Base-by-base conservation (phyloP, 1,140 invertebrate species). In the Drosophila pallidifrons region DNA sequence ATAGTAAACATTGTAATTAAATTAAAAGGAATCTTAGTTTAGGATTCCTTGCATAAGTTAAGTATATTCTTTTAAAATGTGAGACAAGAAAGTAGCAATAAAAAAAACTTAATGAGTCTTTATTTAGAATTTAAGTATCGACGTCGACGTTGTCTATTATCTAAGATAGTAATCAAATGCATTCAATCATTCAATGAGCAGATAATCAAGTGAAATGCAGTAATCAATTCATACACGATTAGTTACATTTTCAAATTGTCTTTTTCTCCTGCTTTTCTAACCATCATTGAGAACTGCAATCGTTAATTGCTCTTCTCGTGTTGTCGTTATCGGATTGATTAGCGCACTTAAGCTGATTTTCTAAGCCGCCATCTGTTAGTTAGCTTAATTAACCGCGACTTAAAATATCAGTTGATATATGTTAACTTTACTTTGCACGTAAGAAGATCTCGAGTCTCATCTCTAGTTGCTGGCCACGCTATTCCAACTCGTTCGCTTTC, bases 371-470 rank as follows among this genome's bases (percentile, higher is more conserved):
- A 64, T 20, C 20, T 10, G 66, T 51, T 41, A 60, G 38, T 43
- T 30, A 35, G 47, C 16, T 45, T 54, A 59, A 49, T 54, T 73
- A 59, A 30, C 11, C 63, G 51, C 46, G 63, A 30, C 52, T 67
- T 57, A 15, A 16, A 35, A 59, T 73, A 67, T 45, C 46, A 45
- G 43, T 59, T 51, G 41, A 52, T 52, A 16, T 57, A 15, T 11
- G 20, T 25, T 25, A 25, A 25, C 20, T 3, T 25, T 5, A 30
- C 7, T 3, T 8, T 43, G 20, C 43, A 28, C 46, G 15, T 45
- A 47, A 32, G 61, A 57, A 58, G 54, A 25, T 25, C 67, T 61
- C 32, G 45, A 54, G 38, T 57, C 30, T 47, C 73, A 64, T 66
- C 49, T 63, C 61, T 15, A 72, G 47, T 46, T 32, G 30, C 60